These are phyloP conservation scores for Camponotus pennsylvanicus DNA, from an alignment of 1,140 invertebrate species.

Conservation along the genomic window DNA sequence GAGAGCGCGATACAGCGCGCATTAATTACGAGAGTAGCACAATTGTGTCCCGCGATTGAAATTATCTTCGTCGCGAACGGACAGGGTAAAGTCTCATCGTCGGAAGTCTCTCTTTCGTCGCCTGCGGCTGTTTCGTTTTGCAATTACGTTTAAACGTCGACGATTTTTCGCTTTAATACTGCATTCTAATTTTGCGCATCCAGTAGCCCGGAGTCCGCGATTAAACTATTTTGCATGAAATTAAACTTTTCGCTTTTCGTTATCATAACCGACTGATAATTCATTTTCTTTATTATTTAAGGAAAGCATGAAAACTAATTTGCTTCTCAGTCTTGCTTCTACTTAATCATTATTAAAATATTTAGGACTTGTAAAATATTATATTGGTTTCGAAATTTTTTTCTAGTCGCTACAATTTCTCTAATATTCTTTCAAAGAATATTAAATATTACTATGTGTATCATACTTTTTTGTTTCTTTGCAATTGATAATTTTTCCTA, in stretches of 20 bases:
- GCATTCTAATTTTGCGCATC: conserved; percentile 27
- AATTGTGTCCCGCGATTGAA: conserved; percentile 41
- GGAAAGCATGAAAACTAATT: conserved; percentile 34
- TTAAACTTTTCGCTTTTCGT: conserved; percentile 34
- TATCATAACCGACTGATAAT: background rate
- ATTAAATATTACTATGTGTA: background rate
- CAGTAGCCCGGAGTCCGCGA: conserved; percentile 5
- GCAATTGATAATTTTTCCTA: background rate
- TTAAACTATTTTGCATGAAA: conserved; percentile 55
- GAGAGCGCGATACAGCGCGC: background rate
- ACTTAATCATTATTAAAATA: conserved; percentile 11
- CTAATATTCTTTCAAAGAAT: too few relatives aligned
- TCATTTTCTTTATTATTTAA: conserved; percentile 23
- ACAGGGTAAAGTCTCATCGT: conserved; percentile 29
- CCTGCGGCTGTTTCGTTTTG: conserved; percentile 39
- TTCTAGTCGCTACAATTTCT: background rate
- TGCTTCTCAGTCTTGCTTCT: conserved; percentile 15
- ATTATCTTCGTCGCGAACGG: conserved; percentile 25
- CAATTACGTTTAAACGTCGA: conserved; percentile 35
- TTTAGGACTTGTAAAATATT: background rate
- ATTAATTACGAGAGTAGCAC: conserved; percentile 1
- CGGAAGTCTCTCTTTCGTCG: conserved; percentile 14
- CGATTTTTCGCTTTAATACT: conserved; percentile 32
- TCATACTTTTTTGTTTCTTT: background rate
- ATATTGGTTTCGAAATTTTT: background rate